Conservation (phyloP, 2,888 invertebrate genomes). For the Oasisia sp. region DNA sequence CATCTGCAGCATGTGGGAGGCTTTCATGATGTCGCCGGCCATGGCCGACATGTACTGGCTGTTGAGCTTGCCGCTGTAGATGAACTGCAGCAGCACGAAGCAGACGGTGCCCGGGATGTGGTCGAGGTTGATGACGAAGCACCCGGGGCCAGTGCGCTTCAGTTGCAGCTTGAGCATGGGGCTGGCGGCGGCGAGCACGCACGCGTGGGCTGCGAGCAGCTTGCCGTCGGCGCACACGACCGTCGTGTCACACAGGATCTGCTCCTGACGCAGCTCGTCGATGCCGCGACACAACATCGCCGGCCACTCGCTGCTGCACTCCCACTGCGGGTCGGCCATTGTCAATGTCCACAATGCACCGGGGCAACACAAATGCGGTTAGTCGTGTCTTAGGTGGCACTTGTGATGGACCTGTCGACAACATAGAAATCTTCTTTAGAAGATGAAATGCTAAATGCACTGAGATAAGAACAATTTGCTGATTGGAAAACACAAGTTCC, state of each 20-base stretch:
- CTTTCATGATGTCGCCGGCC: not conserved
- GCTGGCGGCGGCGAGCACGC: constrained; percentile 30
- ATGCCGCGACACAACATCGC: constrained; percentile 6
- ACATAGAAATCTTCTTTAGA: not conserved
- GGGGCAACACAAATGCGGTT: not conserved
- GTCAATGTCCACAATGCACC: not conserved
- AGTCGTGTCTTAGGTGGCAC: not conserved
- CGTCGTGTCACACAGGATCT: constrained; percentile 28
- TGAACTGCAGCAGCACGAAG: not conserved
- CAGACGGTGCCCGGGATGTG: not conserved
- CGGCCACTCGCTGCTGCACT: not conserved
- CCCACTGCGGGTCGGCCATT: not conserved
- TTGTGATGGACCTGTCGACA: not conserved
- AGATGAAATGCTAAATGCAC: too few relatives aligned
- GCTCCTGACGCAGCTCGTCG: constrained; percentile 22
- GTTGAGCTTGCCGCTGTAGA: constrained; percentile 4
- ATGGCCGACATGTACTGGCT: not conserved
- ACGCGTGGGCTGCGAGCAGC: constrained; percentile 28
- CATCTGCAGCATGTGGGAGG: not conserved
- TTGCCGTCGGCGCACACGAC: constrained; percentile 23
- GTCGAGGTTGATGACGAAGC: constrained; percentile 9
- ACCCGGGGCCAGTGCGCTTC: not conserved
- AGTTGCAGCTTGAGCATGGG: constrained; percentile 14
- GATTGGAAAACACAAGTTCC: too few relatives aligned
- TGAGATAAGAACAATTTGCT: too few relatives aligned